phyloP scores from a whole-genome alignment of 1,140 invertebrate genomes.

The Drosophila teissieri region DNA sequence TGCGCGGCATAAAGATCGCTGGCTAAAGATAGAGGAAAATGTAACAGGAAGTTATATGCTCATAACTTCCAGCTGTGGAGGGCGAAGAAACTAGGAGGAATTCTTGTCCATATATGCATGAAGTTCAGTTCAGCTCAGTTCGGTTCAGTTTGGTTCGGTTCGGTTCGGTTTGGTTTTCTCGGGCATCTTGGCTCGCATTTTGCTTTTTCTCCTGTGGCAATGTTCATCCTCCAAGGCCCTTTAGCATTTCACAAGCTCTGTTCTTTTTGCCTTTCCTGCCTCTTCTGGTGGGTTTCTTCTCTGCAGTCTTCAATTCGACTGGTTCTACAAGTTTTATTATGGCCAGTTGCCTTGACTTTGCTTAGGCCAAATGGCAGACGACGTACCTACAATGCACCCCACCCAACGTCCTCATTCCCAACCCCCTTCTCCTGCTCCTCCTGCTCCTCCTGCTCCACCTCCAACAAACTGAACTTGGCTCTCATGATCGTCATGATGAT shows the following conservation, averaged over 20 bases:
- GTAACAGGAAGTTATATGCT: slow-evolving; percentile 60
- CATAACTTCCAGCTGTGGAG: slow-evolving; percentile 28
- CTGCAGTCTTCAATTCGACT: slow-evolving; percentile 49
- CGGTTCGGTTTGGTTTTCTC: slow-evolving; percentile 16
- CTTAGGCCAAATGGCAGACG: slow-evolving; percentile 73
- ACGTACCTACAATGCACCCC: slow-evolving; percentile 51
- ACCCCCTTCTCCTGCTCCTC: slow-evolving; percentile 4
- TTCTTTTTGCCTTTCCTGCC: slow-evolving; percentile 56
- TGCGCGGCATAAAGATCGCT: slow-evolving; percentile 30
- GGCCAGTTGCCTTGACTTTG: slow-evolving; percentile 75
- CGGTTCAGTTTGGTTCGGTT: slow-evolving; percentile 15
- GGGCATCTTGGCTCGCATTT: slow-evolving; percentile 22
- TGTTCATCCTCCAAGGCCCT: slow-evolving; percentile 47
- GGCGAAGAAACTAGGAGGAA: slow-evolving; percentile 15
- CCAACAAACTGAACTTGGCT: slow-evolving; percentile 12
- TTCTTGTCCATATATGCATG: slow-evolving; percentile 17
- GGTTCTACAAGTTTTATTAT: slow-evolving; percentile 80
- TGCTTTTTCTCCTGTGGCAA: slow-evolving; percentile 10
- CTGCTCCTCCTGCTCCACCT: slow-evolving; percentile 4
- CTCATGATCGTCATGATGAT: slow-evolving; percentile 18
- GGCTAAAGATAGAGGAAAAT: slow-evolving; percentile 45
- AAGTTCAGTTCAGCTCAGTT: slow-evolving; percentile 16
- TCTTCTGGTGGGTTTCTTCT: slow-evolving; percentile 37
- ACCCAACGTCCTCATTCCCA: slow-evolving; percentile 61
- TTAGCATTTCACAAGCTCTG: slow-evolving; percentile 26